Evolutionary conservation across 2,888 invertebrate genomes (phyloP).

Genomic region (Tetranychus piercei): DNA sequence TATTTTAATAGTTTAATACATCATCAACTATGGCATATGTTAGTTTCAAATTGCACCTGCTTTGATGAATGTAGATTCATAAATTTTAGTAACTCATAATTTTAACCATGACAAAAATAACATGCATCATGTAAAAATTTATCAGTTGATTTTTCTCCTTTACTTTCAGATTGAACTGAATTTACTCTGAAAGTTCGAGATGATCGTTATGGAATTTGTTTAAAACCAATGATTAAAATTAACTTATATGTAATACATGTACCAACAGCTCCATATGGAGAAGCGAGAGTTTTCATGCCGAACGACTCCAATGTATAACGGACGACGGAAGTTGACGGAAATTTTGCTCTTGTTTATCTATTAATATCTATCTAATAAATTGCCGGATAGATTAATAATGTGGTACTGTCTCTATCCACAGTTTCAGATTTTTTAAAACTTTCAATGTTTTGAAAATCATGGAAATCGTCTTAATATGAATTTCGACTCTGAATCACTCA

Average conservation of each 20-base stretch:
- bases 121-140: neutral
- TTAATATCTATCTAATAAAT: too few species aligned
- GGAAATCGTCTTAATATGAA: slow-evolving; percentile 28
- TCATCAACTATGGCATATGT: neutral
- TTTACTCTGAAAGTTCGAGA: slow-evolving; percentile 38
- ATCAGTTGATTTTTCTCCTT: neutral
- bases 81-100: too few species aligned
- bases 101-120: neutral
- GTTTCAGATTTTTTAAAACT: neutral
- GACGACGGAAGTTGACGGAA: too few species aligned
- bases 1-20: too few species aligned
- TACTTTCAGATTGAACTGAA: slow-evolving; percentile 22
- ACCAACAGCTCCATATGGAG: slow-evolving; percentile 92
- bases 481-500: slow-evolving; percentile 40
- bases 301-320: slow-evolving; percentile 51
- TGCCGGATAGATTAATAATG: slow-evolving; percentile 20
- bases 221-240: slow-evolving; percentile 45
- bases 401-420: slow-evolving; percentile 12
- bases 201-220: slow-evolving; percentile 39
- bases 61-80: too few species aligned
- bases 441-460: too few species aligned
- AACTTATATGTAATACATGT: slow-evolving; percentile 96
- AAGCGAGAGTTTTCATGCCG: slow-evolving; percentile 75
- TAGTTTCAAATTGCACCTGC: neutral
- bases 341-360: neutral